Percentiles rank a stretch among this genome's conserved stretches.
Evolutionary conservation across 2,797 vertebrate species (phyloP).

Genomic region (Eulemur albifrons): DNA sequence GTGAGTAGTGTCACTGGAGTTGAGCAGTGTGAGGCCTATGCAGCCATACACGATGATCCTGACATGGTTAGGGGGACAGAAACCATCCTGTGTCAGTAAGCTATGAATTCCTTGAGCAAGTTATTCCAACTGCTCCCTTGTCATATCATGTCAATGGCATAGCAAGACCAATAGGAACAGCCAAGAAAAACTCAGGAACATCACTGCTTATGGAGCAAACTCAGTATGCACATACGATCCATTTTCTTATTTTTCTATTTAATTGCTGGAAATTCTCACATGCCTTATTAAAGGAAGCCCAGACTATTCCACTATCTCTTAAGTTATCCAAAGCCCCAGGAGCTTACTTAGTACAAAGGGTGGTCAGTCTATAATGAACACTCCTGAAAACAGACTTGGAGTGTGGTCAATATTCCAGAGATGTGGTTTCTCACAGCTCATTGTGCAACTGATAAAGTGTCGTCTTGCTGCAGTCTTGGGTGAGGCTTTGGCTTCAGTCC

Average conservation of each 20-base stretch:
- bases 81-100: not conserved
- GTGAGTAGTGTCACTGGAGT: not conserved
- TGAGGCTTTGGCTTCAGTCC: not conserved
- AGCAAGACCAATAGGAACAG: not conserved
- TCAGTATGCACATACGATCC: not conserved
- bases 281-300: not conserved
- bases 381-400: not conserved
- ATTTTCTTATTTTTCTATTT: slow-evolving; percentile 19
- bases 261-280: not conserved
- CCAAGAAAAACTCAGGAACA: not conserved
- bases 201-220: not conserved
- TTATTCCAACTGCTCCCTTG: not conserved
- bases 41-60: not conserved
- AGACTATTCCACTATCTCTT: not conserved
- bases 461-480: not conserved
- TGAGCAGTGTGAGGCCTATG: not conserved
- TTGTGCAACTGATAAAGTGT: not conserved
- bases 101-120: not conserved
- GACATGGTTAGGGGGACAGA: not conserved
- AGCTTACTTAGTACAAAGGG: not conserved
- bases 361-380: not conserved
- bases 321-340: not conserved
- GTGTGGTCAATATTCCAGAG: not conserved
- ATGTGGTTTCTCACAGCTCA: not conserved
- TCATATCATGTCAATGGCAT: not conserved